A percentile compares a stretch with the other conserved stretches of the same genome.
Conservation (phyloP, 37 sponge, comb jelly and placozoan genomes). For the Petrosia ficiformis region DNA sequence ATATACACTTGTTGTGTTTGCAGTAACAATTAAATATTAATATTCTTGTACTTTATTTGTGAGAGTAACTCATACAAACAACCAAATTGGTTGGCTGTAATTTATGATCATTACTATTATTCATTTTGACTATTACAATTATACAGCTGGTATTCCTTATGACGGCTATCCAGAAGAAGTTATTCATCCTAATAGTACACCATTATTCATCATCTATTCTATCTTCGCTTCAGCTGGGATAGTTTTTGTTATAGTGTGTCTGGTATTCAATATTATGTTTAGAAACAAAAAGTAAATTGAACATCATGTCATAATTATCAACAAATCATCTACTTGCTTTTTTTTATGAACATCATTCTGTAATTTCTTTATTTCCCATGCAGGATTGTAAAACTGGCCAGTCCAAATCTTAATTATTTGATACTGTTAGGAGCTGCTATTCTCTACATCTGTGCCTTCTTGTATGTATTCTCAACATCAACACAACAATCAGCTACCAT, state of each 20-base stretch:
- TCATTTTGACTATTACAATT: too few species aligned
- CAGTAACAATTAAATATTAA: too few species aligned
- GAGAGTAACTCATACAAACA: too few species aligned
- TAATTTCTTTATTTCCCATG: not conserved
- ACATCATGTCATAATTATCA: too few species aligned
- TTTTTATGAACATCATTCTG: not conserved
- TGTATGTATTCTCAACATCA: not conserved
- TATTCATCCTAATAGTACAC: not conserved
- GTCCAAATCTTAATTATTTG: conserved; percentile 15
- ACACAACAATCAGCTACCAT: not conserved
- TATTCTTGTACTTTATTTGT: too few species aligned
- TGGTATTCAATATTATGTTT: conserved; percentile 13
- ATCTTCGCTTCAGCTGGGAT: not conserved
- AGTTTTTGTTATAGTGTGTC: not conserved
- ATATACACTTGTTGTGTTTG: too few species aligned
- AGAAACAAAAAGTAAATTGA: conserved; percentile 20
- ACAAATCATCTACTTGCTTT: too few species aligned
- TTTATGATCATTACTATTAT: too few species aligned
- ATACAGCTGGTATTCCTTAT: conserved; percentile 10
- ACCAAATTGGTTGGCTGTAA: too few species aligned
- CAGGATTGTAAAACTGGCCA: conserved; percentile 14
- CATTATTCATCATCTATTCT: not conserved
- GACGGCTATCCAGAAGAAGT: conserved; percentile 9
- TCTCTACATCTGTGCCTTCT: conserved; percentile 1
- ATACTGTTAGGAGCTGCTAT: conserved; percentile 8